phyloP scores from a whole-genome alignment of 2,888 invertebrate genomes.

The Germaria angustata region DNA sequence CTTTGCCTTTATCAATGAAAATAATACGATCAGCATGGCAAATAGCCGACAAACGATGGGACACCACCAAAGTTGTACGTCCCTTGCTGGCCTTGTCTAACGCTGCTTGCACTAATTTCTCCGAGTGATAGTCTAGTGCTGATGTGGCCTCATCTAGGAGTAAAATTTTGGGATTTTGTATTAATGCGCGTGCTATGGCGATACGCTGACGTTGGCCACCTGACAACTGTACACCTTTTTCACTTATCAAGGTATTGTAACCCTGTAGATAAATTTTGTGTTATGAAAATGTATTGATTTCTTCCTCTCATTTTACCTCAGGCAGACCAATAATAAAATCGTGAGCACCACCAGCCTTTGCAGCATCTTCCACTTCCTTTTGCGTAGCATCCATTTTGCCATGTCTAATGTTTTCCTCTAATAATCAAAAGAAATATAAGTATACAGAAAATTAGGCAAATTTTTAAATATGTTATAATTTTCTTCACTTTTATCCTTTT shows the following conservation, averaged over 20 bases:
- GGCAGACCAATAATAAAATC: conserved; percentile 87
- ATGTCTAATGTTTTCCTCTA: conserved; percentile 84
- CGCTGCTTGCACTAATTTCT: conserved; percentile 89
- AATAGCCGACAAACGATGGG: conserved; percentile 87
- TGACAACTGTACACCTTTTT: conserved; percentile 89
- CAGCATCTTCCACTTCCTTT: conserved; percentile 86
- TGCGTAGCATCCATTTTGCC: conserved; percentile 86
- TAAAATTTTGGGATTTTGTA: conserved; percentile 87
- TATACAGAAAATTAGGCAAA: neutral
- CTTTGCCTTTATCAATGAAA: conserved; percentile 86
- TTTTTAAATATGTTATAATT: neutral
- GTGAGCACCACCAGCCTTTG: conserved; percentile 88
- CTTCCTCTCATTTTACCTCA: conserved; percentile 81
- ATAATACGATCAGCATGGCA: conserved; percentile 86
- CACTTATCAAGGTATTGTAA: conserved; percentile 89
- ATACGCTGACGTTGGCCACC: conserved; percentile 93
- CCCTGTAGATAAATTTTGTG: conserved; percentile 80
- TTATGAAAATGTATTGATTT: conserved; percentile 69
- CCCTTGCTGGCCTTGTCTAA: conserved; percentile 88
- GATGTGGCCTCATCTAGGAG: conserved; percentile 92
- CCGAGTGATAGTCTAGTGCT: conserved; percentile 90
- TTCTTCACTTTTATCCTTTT: no score
- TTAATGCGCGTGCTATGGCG: conserved; percentile 90
- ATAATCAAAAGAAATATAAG: neutral
- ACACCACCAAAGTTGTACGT: conserved; percentile 88